A percentile compares a stretch with the other conserved stretches of the same genome.
Conservation (phyloP, 2,888 invertebrate genomes). For the Meiosimyza platycephala region DNA sequence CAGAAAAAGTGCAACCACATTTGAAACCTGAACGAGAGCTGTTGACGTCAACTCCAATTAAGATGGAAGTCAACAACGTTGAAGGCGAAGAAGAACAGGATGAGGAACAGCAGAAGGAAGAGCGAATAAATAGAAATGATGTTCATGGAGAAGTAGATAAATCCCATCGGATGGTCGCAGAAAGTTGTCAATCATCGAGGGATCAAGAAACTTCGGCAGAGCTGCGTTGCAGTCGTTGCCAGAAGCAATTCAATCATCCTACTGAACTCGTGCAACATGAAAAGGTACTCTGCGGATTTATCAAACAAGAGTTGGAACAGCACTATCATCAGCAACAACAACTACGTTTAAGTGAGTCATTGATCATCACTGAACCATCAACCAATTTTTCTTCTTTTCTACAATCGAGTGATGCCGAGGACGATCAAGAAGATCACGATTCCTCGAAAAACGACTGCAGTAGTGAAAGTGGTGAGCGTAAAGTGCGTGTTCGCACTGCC, state of each 20-base stretch:
- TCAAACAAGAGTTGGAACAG: slow-evolving; percentile 73
- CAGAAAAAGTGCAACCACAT: slow-evolving; percentile 28
- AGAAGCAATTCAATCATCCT: slow-evolving; percentile 71
- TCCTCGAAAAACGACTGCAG: slow-evolving; percentile 68
- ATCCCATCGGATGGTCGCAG: neutral
- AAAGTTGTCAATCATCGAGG: slow-evolving; percentile 4
- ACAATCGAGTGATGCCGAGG: slow-evolving; percentile 69
- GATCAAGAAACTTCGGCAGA: slow-evolving; percentile 42
- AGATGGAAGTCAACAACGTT: neutral
- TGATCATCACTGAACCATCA: neutral
- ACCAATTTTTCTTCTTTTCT: slow-evolving; percentile 47
- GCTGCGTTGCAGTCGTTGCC: slow-evolving; percentile 72
- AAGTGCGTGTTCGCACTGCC: slow-evolving; percentile 91
- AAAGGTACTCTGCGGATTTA: slow-evolving; percentile 71
- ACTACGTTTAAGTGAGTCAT: slow-evolving; percentile 42
- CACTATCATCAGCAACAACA: slow-evolving; percentile 75
- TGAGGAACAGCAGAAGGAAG: neutral
- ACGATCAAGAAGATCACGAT: slow-evolving; percentile 54
- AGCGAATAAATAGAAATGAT: slow-evolving; percentile 19
- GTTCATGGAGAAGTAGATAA: neutral
- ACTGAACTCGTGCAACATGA: slow-evolving; percentile 79
- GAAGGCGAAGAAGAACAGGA: neutral
- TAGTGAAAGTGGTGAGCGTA: slow-evolving; percentile 76
- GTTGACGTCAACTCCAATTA: too few species aligned
- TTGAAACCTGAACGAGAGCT: slow-evolving; percentile 49